Evolutionary conservation across 2,888 invertebrate genomes (phyloP).

Genomic region (Reticulitermes lucifugus): DNA sequence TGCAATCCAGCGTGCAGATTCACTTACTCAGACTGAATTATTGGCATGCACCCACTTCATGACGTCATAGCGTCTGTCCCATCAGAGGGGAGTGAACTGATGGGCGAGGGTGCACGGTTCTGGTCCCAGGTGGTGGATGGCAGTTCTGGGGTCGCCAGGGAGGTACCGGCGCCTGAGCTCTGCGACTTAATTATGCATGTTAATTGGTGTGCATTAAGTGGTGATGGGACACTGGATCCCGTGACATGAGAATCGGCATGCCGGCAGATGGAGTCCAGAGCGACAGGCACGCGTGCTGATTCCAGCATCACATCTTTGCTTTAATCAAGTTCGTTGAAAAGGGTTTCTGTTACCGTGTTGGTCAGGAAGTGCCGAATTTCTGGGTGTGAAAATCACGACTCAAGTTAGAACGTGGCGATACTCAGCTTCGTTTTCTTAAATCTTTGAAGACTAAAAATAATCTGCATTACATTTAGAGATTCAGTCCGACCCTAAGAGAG

Average conservation of each 20-base stretch:
- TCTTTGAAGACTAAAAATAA: too few species aligned
- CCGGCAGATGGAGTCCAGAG: neutral
- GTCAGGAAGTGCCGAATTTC: too few species aligned
- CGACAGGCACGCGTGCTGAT: too few species aligned
- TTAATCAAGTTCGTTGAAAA: too few species aligned
- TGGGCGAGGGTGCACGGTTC: slow-evolving; percentile 36
- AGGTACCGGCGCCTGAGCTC: slow-evolving; percentile 8
- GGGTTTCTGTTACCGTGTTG: too few species aligned
- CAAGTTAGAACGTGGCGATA: too few species aligned
- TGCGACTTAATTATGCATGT: slow-evolving; percentile 54
- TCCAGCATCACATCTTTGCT: too few species aligned
- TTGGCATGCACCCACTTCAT: slow-evolving; percentile 31
- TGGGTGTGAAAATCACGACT: too few species aligned
- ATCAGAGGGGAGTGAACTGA: slow-evolving; percentile 8
- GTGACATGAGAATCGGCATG: neutral
- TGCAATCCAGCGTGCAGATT: neutral
- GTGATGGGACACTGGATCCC: slow-evolving; percentile 38
- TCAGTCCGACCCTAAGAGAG: too few species aligned
- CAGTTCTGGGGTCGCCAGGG: slow-evolving; percentile 32
- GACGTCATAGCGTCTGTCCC: slow-evolving; percentile 3
- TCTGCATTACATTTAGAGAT: too few species aligned
- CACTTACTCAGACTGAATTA: slow-evolving; percentile 30
- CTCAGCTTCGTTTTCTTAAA: too few species aligned
- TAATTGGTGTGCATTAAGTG: slow-evolving; percentile 54
- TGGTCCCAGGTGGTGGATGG: slow-evolving; percentile 40